A percentile compares a stretch with the other conserved stretches of the same genome.
Evolutionary conservation across 2,888 invertebrate genomes (phyloP).

Genomic region (Drosophila pseudotalamancana): DNA sequence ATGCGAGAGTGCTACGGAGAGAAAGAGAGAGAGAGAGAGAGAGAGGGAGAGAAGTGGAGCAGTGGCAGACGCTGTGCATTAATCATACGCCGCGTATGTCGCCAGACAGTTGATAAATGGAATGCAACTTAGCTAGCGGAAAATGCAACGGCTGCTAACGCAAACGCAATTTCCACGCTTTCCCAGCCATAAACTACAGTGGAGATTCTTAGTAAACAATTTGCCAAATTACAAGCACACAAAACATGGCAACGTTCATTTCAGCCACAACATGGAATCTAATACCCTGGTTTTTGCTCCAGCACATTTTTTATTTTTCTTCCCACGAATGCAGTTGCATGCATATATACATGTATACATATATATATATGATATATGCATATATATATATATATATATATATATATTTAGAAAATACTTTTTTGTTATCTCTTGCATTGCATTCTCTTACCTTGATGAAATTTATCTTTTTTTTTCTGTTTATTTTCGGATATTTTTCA

Average conservation of each 20-base stretch:
- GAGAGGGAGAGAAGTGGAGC: slow-evolving; percentile 8
- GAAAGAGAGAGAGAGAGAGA: not conserved
- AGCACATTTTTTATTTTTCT: no score
- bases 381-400: no score
- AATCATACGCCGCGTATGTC: slow-evolving; percentile 65
- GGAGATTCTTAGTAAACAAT: slow-evolving; percentile 53
- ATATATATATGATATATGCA: no score
- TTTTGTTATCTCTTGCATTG: no score
- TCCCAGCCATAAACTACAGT: slow-evolving; percentile 35
- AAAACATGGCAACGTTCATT: not conserved
- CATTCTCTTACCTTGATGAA: no score
- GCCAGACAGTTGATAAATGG: slow-evolving; percentile 64
- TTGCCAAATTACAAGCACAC: slow-evolving; percentile 43
- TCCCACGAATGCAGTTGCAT: not conserved
- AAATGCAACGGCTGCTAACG: slow-evolving; percentile 19
- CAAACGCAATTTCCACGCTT: slow-evolving; percentile 23
- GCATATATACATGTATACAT: not conserved
- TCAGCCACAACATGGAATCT: not conserved
- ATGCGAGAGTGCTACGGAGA: no score
- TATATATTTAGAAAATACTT: no score
- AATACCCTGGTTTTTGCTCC: no score
- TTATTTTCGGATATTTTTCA: no score
- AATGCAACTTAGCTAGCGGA: slow-evolving; percentile 33
- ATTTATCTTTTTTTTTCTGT: no score
- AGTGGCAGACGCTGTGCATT: slow-evolving; percentile 37